Percentiles rank a stretch among this genome's conserved stretches.
Conservation (phyloP, 2,888 invertebrate genomes). For the Lampropteryx suffumata region DNA sequence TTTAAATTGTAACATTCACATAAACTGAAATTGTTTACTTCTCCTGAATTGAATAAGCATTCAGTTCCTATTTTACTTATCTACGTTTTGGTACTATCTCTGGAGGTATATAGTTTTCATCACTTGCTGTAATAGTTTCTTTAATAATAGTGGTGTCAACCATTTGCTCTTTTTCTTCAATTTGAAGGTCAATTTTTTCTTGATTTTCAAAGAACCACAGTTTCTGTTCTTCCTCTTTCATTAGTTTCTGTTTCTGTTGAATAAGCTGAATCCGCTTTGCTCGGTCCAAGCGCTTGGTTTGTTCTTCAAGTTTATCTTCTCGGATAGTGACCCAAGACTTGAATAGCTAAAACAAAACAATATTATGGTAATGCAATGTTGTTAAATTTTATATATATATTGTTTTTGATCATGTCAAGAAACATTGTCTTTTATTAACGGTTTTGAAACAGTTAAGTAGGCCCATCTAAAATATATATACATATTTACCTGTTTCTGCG, state of each 20-base stretch:
- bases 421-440: too few relatives aligned
- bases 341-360: conserved; percentile 70
- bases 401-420: too few relatives aligned
- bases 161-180: conserved; percentile 83
- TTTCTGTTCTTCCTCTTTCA: conserved; percentile 84
- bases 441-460: too few relatives aligned
- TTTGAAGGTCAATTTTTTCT: conserved; percentile 87
- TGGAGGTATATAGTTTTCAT: conserved; percentile 88
- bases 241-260: conserved; percentile 77
- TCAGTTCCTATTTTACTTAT: conserved; percentile 37
- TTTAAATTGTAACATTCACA: too few relatives aligned
- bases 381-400: too few relatives aligned
- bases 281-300: conserved; percentile 83
- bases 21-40: too few relatives aligned
- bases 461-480: too few relatives aligned
- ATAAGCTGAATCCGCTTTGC: conserved; percentile 72
- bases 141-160: conserved; percentile 63
- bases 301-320: conserved; percentile 81
- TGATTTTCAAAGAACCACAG: conserved; percentile 93
- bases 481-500: conserved; percentile 75
- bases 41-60: too few relatives aligned
- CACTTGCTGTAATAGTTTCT: conserved; percentile 69
- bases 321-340: conserved; percentile 83
- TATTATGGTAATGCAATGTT: background rate
- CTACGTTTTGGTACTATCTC: conserved; percentile 79